Percentiles rank a stretch among this genome's conserved stretches.
Conservation (phyloP, 1,140 invertebrate species). For the Cydia splendana region DNA sequence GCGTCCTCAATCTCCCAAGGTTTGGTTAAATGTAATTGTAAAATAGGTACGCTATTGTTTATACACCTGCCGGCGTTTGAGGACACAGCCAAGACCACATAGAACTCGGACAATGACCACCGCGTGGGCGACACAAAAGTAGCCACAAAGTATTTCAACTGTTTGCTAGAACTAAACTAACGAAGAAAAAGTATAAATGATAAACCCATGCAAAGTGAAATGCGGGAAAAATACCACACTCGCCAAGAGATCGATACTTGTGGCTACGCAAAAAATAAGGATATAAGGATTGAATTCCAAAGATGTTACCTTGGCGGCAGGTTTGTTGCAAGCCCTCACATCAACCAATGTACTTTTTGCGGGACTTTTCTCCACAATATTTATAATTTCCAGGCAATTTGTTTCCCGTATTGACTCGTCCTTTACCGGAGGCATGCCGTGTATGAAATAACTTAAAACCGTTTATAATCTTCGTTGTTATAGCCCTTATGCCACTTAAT, state of each 20-base stretch:
- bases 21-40: background rate
- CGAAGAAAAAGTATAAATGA: background rate
- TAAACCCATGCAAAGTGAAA: conserved; percentile 23
- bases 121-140: background rate
- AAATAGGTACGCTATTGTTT: conserved; percentile 21
- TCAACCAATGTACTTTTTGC: conserved; percentile 73
- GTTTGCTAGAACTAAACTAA: background rate
- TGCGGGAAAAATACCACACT: conserved; percentile 30
- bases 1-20: background rate
- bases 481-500: background rate
- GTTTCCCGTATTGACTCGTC: conserved; percentile 76
- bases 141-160: conserved; percentile 23
- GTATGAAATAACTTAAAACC: conserved; percentile 31
- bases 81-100: conserved; percentile 5
- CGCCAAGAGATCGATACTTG: conserved; percentile 16
- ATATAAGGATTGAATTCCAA: conserved; percentile 1
- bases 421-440: conserved; percentile 78
- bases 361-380: conserved; percentile 73
- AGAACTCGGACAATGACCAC: background rate
- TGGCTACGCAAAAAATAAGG: conserved; percentile 14
- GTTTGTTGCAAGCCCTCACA: conserved; percentile 79
- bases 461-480: conserved; percentile 10
- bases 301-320: conserved; percentile 73
- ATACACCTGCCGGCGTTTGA: conserved; percentile 19
- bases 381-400: conserved; percentile 75